Conservation (phyloP, 2,113 vertebrate genomes). For the Prinia subflava region DNA sequence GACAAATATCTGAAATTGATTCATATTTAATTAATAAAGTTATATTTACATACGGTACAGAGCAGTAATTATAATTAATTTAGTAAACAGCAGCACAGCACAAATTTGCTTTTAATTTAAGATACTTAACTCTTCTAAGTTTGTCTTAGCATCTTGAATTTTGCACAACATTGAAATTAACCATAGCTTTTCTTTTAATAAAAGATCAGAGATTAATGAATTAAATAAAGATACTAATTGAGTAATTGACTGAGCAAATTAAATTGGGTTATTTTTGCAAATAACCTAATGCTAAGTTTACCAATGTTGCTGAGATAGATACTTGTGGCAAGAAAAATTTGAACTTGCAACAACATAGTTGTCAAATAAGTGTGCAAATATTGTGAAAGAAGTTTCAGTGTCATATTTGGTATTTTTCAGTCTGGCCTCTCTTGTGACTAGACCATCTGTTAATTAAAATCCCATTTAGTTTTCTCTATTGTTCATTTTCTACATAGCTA, state of each 20-base stretch:
- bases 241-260: conserved; percentile 20
- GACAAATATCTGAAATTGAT: neutral
- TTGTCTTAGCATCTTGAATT: neutral
- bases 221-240: neutral
- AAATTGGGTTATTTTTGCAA: neutral
- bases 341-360: neutral
- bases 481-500: neutral
- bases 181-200: neutral
- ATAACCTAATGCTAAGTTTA: neutral
- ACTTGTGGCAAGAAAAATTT: neutral
- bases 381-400: neutral
- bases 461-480: neutral
- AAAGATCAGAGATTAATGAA: neutral
- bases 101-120: neutral
- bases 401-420: neutral
- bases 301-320: neutral
- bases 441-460: conserved; percentile 5
- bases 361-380: neutral
- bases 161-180: neutral
- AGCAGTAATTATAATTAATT: neutral
- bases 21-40: neutral
- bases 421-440: neutral
- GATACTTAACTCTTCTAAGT: neutral
- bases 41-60: neutral
- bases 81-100: neutral